These are phyloP conservation scores for Rhineura floridana DNA, from an alignment of 2,113 vertebrate genomes.

Conservation along the genomic window DNA sequence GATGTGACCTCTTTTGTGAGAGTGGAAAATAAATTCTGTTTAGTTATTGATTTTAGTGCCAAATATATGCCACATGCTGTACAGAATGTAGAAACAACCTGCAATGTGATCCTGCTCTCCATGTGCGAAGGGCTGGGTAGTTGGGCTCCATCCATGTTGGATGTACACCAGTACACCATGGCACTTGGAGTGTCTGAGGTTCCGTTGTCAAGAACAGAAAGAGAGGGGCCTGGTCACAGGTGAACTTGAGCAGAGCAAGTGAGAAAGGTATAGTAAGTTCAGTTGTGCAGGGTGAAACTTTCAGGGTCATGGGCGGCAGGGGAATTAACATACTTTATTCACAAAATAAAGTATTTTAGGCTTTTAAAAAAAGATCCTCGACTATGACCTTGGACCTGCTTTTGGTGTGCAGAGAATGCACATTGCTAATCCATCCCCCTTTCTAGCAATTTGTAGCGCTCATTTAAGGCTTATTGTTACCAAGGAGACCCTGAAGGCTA, in stretches of 20 bases:
- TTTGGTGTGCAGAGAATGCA: not conserved
- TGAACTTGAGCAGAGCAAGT: not conserved
- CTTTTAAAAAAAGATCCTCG: not conserved
- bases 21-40: not conserved
- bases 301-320: not conserved
- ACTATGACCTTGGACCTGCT: not conserved
- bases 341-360: not conserved
- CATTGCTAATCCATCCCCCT: not conserved
- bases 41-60: not conserved
- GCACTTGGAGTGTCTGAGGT: not conserved
- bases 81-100: not conserved
- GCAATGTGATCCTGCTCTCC: not conserved
- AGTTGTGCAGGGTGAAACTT: not conserved
- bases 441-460: not conserved
- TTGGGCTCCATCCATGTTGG: not conserved
- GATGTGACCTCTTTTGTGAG: not conserved
- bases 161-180: not conserved
- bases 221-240: too few relatives aligned
- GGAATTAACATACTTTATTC: not conserved
- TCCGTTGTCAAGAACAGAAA: not conserved
- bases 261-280: not conserved
- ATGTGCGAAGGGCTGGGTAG: not conserved
- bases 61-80: not conserved
- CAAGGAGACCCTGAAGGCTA: conserved; percentile 10
- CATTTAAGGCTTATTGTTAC: conserved; percentile 17